Evolutionary conservation across 2,113 vertebrate genomes (phyloP), one percentile per base, ranked within the genome.

Genomic region (Camelus bactrianus): DNA sequence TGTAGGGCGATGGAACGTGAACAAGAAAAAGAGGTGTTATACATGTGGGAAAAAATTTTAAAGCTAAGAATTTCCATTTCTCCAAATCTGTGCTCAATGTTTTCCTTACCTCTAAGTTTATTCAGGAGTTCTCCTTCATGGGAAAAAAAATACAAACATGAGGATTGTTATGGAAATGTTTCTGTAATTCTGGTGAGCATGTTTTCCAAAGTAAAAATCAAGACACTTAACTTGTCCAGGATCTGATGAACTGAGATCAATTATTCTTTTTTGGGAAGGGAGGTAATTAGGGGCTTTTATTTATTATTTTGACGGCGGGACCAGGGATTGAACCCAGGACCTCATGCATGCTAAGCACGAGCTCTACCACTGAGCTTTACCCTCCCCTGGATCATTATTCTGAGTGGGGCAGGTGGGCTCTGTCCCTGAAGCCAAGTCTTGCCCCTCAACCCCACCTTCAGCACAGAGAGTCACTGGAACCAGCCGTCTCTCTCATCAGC

Each of bases 391-490:
- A 35, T 35, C 35, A 13, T n/a, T 0, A 1, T 48, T 46, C 5
- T 24, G 70, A 62, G 30, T 20, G 5, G 32, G 7, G 38, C 8
- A 5, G 14, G 26, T 50, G 35, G 0, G 1, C 10, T 1, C 2
- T 0, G 2, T 13, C 1, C 58, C n/a, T 6, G 0, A 1, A 26
- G 48, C 8, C 28, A 4, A 30, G 1, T 19, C 30, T 10, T 3
- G 35, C 64, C 10, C 14, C 0, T 19, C 0, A 7, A 35, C 35
- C 11, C 4, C 5, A 2, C 32, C 52, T 22, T 26, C 35, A 35
- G 35, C 35, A 35, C 35, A 35, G 32, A 65, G 86, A 6, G n/a
- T 46, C n/a, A 46, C 9, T 1, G 30, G 62, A 32, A 26, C 19
- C 11, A 13, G 76, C 35, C 5, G 35, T 2, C 35, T 42, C 15